Base-by-base conservation (phyloP, 2,113 vertebrate genomes). In the Theropithecus gelada region DNA sequence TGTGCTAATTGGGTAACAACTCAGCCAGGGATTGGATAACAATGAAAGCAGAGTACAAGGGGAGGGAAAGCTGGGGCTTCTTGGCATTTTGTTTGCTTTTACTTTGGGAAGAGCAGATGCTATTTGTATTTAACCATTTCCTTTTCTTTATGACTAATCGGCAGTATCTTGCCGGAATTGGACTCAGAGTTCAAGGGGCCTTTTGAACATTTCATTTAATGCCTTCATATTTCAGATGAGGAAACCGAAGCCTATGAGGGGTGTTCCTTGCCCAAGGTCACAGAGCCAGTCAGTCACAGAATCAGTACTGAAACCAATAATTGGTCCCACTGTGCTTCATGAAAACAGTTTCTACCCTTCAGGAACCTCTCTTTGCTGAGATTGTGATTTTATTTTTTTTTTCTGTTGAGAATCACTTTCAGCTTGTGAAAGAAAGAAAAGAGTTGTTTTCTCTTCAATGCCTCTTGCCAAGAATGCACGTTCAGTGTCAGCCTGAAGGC, bases 31-130 rank as follows among this genome's bases (percentile, higher is more conserved):
- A 72, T 48, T 43, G 0, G 86, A 66, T 85, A 61, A 38, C 59
- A 25, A 59, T 3, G 23, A 22, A 84, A 70, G 83, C 45, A 76
- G 66, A 95, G 66, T 86, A 38, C 52, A 93, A 93, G 43, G 32
- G 35, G 43, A 85, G 48, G 86, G 81, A 72, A 81, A 88, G 30
- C 85, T 52, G 32, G 68, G 30, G 3, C 72, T 96, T 90, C 35
- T 82, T 91, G 86, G 75, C 35, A 85, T 94, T 92, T 90, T 80
- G n/a, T 94, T 93, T 90, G 92, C 20, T 76, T 97, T 92, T 92
- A 52, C 61, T 87, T 94, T 97, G 52, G 94, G 80, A 85, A 93
- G 78, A 98, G 13, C 72, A 94, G 70, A 90, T 96, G 93, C 22
- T 90, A 13, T 96, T 94, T 93, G 86, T 88, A 17, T 96, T 94